Base-by-base conservation (phyloP, 2,888 invertebrate species). In the Heliconius cydno region DNA sequence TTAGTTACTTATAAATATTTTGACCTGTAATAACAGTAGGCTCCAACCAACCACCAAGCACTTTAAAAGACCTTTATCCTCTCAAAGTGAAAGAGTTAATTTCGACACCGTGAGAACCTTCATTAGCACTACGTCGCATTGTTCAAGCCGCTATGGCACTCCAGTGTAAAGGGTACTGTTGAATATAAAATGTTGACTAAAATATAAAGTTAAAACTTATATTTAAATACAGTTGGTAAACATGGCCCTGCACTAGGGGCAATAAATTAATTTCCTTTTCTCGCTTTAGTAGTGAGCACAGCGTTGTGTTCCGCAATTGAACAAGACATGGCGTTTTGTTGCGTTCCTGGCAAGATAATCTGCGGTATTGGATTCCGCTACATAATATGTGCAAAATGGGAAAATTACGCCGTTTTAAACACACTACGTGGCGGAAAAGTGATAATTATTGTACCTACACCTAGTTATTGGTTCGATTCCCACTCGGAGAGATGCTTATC, bases 61-160 rank as follows among this genome's bases (percentile, higher is more conserved):
- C 22, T 68, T 12, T 68, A 68, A 67, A 6, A 68, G 38, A 38
- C 67, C 12, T 68, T 68, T 68, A 68, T n/a, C 68, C 68, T 68
- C 68, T 68, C 41, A 41, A 41, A 68, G 38, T 12, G 72, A 60
- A 73, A 73, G 57, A 57, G 72, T 28, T 73, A 73, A 73, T 73
- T 73, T 34, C 34, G 7, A 57, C 72, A 57, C n/a, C 57, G 30
- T 30, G 34, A 73, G 52, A 22, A 34, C 72, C 72, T 73, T 73
- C 72, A 73, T 73, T 34, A 72, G 72, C n/a, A 19, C 46, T 46
- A 72, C 52, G 12, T 57, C 7, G 34, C 57, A 73, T 73, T 73
- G 72, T 73, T 68, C 13, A 13, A 41, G 38, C 25, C 3, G 38
- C 57, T 72, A 57, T 3, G 30, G 46, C 52, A 52, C 28, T 72